These are phyloP conservation scores for Zoanthus sociatus DNA, from an alignment of 92 coral and sea anemone species.

Conservation along the genomic window DNA sequence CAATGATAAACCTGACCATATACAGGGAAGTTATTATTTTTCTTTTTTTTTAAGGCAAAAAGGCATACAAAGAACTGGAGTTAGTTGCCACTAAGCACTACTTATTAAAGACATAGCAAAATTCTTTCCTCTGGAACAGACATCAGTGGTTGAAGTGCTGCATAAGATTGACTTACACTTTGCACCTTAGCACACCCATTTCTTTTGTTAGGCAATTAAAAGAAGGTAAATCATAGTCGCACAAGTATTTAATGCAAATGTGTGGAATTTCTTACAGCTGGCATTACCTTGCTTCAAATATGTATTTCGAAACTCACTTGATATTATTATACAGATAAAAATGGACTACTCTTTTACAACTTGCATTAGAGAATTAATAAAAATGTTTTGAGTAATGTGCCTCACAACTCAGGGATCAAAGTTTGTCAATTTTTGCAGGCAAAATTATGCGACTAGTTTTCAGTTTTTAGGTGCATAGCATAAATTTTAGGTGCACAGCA, in stretches of 20 bases:
- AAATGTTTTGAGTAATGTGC: no score
- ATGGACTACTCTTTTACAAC: not conserved
- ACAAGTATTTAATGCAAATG: not conserved
- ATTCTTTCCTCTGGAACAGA: constrained; percentile 29
- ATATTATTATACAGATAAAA: not conserved
- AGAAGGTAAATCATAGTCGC: constrained; percentile 30
- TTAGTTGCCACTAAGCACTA: constrained; percentile 13
- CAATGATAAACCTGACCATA: not conserved
- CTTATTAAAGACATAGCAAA: constrained; percentile 45
- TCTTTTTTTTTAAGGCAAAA: constrained; percentile 37
- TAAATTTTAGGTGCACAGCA: no score
- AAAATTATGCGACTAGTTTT: no score
- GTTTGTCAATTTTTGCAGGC: no score
- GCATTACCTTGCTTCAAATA: not conserved
- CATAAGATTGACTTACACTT: no score
- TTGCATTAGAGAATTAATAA: not conserved
- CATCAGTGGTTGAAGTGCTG: no score
- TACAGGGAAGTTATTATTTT: not conserved
- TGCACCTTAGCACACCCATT: no score
- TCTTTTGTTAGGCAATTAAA: no score
- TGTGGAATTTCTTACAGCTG: not conserved
- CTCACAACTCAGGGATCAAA: no score
- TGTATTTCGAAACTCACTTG: not conserved
- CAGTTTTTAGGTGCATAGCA: no score
- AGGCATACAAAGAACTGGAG: constrained; percentile 58